A percentile compares a stretch with the other conserved stretches of the same genome.
Evolutionary conservation across 2,888 invertebrate species (phyloP).

Genomic region (Sinelater perroti): DNA sequence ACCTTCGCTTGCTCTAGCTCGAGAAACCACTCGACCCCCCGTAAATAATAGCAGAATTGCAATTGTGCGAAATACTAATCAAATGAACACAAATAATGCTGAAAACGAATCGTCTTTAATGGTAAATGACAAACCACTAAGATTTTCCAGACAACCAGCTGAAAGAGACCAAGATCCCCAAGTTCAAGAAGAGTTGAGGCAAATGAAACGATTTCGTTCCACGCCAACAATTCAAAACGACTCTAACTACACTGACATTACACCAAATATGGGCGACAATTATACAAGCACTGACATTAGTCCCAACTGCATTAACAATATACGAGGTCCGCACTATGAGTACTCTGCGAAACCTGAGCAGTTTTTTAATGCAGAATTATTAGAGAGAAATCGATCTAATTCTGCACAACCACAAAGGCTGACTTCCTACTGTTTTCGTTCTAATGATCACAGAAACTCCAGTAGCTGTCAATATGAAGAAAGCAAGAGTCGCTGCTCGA

Average conservation of each 20-base stretch:
- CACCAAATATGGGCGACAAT: conserved; percentile 10
- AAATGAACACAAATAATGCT: background rate
- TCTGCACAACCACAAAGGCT: background rate
- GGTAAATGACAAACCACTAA: background rate
- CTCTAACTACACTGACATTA: background rate
- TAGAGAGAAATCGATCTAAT: background rate
- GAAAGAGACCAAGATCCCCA: conserved; percentile 29
- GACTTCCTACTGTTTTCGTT: background rate
- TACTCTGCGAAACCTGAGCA: background rate
- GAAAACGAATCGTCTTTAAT: background rate
- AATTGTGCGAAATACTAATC: too few species aligned
- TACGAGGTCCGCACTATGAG: background rate
- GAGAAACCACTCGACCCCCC: too few species aligned
- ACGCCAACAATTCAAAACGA: background rate
- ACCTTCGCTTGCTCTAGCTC: too few species aligned
- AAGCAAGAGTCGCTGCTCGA: background rate
- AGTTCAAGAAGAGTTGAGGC: background rate
- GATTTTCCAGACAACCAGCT: conserved; percentile 31
- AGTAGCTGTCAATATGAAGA: background rate
- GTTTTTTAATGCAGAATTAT: background rate
- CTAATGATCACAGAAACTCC: background rate
- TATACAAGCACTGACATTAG: conserved; percentile 15
- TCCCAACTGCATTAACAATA: background rate
- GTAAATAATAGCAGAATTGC: too few species aligned
- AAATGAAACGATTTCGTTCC: background rate